phyloP scores from a whole-genome alignment of 2,797 vertebrate species.

The Tadarida brasiliensis region DNA sequence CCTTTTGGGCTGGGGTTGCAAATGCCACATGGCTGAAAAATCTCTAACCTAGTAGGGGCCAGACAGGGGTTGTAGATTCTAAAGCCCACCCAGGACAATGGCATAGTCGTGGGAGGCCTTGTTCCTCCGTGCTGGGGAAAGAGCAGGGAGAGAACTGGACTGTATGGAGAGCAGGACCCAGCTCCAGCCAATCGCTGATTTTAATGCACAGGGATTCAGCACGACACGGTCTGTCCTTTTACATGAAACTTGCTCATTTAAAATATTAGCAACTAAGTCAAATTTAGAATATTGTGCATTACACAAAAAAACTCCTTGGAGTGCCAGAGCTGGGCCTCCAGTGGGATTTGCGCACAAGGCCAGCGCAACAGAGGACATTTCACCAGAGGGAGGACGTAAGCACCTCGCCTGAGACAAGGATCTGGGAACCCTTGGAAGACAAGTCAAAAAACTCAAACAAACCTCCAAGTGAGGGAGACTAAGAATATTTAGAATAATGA shows the following conservation, averaged over 20 bases:
- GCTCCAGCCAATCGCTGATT: too few relatives aligned
- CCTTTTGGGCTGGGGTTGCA: not conserved
- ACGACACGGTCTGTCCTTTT: not conserved
- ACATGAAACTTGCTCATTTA: not conserved
- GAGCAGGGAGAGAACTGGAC: not conserved
- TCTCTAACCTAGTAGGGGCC: not conserved
- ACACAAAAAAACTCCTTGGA: not conserved
- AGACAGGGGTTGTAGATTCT: not conserved
- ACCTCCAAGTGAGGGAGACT: not conserved
- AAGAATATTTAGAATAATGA: not conserved
- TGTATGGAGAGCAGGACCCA: not conserved
- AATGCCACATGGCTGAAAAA: not conserved
- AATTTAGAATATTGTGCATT: not conserved
- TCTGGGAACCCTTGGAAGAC: not conserved
- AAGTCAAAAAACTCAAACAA: not conserved
- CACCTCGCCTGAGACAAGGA: not conserved
- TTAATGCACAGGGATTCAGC: not conserved
- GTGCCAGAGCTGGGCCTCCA: not conserved
- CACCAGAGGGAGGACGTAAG: not conserved
- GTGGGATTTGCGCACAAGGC: not conserved
- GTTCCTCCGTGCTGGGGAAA: not conserved
- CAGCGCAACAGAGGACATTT: not conserved
- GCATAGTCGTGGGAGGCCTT: not conserved
- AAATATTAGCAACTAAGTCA: not conserved
- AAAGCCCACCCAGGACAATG: not conserved